phyloP scores from a whole-genome alignment of 2,113 vertebrate genomes.

The Amphilophus citrinellus region DNA sequence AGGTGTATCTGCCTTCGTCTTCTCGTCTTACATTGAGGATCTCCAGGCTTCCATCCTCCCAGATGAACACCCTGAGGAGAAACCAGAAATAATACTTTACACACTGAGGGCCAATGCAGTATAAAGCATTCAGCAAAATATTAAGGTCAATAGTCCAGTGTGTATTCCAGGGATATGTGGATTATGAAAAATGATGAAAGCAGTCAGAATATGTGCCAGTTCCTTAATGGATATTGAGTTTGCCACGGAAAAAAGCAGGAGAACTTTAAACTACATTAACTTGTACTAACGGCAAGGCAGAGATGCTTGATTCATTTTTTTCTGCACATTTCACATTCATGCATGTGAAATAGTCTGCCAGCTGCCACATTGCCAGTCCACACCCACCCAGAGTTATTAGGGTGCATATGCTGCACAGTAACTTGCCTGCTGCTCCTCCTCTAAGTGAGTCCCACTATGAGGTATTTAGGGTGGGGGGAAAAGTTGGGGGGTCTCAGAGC shows the following conservation, averaged over 20 bases:
- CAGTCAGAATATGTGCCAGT: neutral
- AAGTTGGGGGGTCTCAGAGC: conserved; percentile 21
- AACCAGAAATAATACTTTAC: conserved; percentile 18
- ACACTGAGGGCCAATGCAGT: neutral
- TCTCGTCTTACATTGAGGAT: conserved; percentile 90
- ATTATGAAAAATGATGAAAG: conserved; percentile 53
- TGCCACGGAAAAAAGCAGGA: neutral
- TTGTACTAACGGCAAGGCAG: conserved; percentile 4
- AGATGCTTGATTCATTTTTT: conserved; percentile 29
- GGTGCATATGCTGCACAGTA: conserved; percentile 55
- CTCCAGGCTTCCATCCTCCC: conserved; percentile 95
- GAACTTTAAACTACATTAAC: conserved; percentile 18
- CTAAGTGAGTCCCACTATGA: conserved; percentile 17
- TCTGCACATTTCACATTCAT: conserved; percentile 50
- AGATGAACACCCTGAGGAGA: conserved; percentile 87
- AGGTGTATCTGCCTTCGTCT: conserved; percentile 93
- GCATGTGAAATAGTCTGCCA: conserved; percentile 43
- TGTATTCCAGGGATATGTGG: neutral
- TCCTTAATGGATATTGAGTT: neutral
- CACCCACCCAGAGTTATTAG: conserved; percentile 32
- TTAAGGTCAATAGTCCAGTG: conserved; percentile 55
- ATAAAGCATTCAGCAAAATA: conserved; percentile 43
- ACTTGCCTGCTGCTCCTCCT: conserved; percentile 45
- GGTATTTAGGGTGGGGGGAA: neutral
- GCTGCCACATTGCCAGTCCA: conserved; percentile 21